phyloP scores from a whole-genome alignment of 35 echinoderm and acorn worm genomes.

The Heliocidaris tuberculata region DNA sequence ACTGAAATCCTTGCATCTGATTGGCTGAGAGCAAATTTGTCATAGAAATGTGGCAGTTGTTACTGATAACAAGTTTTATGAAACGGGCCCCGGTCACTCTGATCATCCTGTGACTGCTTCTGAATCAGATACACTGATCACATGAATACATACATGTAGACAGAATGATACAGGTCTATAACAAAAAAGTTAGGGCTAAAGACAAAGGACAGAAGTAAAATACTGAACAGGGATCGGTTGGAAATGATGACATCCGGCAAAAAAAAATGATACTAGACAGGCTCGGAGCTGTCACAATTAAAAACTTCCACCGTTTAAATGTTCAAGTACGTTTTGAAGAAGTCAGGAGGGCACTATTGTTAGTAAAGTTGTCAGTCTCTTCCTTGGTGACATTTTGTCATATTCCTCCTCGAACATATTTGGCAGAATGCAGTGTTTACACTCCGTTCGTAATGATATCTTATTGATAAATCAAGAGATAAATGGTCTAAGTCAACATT shows the following conservation, averaged over 20 bases:
- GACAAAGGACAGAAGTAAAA: neutral
- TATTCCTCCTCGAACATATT: neutral
- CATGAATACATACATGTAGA: no score
- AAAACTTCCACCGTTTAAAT: neutral
- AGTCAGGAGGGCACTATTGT: conserved; percentile 1
- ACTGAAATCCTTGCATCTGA: no score
- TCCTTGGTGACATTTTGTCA: neutral
- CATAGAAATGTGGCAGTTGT: no score
- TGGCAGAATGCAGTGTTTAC: neutral
- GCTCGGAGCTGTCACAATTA: neutral
- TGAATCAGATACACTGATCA: neutral
- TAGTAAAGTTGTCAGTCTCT: neutral
- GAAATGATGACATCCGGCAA: neutral
- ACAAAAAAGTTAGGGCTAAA: no score
- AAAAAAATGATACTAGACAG: neutral
- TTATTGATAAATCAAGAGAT: conserved; percentile 22
- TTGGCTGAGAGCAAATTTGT: no score
- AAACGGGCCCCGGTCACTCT: no score
- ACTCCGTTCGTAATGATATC: conserved; percentile 15
- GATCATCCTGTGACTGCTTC: neutral
- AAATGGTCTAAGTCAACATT: conserved; percentile 23
- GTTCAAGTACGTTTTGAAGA: neutral
- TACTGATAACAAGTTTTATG: no score
- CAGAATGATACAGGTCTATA: neutral
- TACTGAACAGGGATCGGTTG: neutral